Evolutionary conservation across 2,797 vertebrate genomes (phyloP).

Genomic region (Otolemur crassicaudatus): DNA sequence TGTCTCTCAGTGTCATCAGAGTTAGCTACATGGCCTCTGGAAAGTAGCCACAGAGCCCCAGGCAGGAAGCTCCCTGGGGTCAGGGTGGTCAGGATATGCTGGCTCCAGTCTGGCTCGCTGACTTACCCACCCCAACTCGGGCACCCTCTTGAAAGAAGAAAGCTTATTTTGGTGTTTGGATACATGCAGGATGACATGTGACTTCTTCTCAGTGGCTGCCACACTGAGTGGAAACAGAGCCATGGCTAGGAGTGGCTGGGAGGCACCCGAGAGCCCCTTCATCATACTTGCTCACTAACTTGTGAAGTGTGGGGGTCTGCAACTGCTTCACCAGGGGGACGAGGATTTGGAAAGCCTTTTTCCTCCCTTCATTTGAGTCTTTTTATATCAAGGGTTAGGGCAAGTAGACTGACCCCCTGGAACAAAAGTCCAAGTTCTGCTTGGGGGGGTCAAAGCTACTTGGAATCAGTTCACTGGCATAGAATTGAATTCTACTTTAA

Average conservation of each 20-base stretch:
- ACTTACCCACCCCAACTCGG: background rate
- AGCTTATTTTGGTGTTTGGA: constrained; percentile 6
- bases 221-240: background rate
- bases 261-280: background rate
- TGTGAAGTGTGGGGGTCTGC: background rate
- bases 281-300: background rate
- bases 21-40: background rate
- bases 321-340: background rate
- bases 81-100: background rate
- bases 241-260: background rate
- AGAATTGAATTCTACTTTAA: constrained; percentile 77
- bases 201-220: background rate
- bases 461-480: constrained; percentile 53
- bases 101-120: background rate
- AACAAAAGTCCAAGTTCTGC: constrained; percentile 33
- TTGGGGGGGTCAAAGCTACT: constrained; percentile 32
- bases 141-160: constrained; percentile 27
- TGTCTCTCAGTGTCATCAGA: background rate
- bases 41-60: background rate
- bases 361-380: background rate
- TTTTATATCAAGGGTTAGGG: constrained; percentile 33
- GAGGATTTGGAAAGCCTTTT: background rate
- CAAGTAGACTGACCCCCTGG: background rate
- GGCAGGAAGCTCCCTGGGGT: background rate
- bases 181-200: background rate